Base-by-base conservation (phyloP, 2,888 invertebrate genomes). In the Noctua comes region DNA sequence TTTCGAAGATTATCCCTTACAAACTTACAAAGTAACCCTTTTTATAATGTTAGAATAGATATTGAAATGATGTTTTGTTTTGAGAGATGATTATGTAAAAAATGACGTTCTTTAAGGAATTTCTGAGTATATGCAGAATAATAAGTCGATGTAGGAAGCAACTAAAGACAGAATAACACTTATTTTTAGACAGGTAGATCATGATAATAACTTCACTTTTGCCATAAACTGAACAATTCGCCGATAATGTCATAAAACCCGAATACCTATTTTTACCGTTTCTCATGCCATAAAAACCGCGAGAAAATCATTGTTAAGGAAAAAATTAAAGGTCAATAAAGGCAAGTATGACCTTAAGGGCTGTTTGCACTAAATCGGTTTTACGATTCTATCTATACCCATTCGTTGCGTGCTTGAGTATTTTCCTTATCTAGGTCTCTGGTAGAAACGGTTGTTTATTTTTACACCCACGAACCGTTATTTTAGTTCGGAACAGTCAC, bases 381-480 rank as follows among this genome's bases (percentile, higher is more conserved):
- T 75, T 70, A 80, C 31, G 59, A 43, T 71, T 65, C 21, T 64
- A 40, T 65, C 13, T 64, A 40, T 40, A 36, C 73, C 13, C 11
- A 62, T 54, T 57, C 40, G 46, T 80, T 40, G 86, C 86, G 78
- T 86, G 81, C 21, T 46, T 46, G 10, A 74, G 77, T 77, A 77
- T 77, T 69, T 11, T 62, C 57, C 54, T 70, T 77, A 77, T 68
- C 48, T 81, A 80, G 77, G 72, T 74, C 72, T 31, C 13, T 57
- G 24, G 8, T 11, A 43, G 13, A 11, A 73, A 46, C n/a, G 16
- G 18, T 54, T 71, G 51, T 77, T 74, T 75, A 66, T 70, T 85
- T 82, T 57, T 64, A 57, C 69, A 66, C 66, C 57, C 64, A 40
- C 59, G 59, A 0, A 77, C 62, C 0, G 64, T 48, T 81, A 62